phyloP scores from a whole-genome alignment of 2,888 invertebrate genomes.

The Amblyjoppa proteus region DNA sequence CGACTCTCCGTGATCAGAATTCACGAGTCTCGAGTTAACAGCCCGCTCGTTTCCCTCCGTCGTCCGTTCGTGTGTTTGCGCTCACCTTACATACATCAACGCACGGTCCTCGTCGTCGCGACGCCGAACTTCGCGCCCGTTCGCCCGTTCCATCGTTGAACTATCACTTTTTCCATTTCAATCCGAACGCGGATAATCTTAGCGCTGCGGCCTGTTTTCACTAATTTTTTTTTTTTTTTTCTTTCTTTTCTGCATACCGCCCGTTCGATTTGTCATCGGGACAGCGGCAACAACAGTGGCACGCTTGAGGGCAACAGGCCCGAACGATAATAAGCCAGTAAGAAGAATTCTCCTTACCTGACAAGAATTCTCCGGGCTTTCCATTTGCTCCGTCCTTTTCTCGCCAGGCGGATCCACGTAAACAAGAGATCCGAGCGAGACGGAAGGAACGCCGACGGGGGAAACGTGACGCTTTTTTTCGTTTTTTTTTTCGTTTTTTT shows the following conservation, averaged over 20 bases:
- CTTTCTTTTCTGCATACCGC: background rate
- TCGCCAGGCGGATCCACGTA: constrained; percentile 61
- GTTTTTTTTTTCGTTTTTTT: constrained; percentile 57
- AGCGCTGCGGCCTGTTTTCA: background rate
- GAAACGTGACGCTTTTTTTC: constrained; percentile 56
- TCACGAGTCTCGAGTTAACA: constrained; percentile 67
- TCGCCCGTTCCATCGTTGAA: background rate
- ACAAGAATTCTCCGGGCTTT: constrained; percentile 20
- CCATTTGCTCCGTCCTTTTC: constrained; percentile 17
- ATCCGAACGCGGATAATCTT: background rate
- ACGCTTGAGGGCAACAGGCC: background rate
- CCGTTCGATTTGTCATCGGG: constrained; percentile 12
- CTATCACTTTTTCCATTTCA: background rate
- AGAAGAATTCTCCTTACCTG: constrained; percentile 12
- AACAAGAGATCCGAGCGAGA: constrained; percentile 70
- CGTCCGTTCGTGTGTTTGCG: constrained; percentile 23
- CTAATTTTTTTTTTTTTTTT: background rate
- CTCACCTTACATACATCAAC: constrained; percentile 36
- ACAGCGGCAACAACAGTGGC: background rate
- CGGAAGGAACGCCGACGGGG: constrained; percentile 49
- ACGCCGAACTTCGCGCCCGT: background rate
- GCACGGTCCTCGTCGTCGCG: constrained; percentile 37
- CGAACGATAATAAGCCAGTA: constrained; percentile 16
- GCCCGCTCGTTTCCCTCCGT: constrained; percentile 36
- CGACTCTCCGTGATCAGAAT: constrained; percentile 74